These are phyloP conservation scores for Camponotus floridanus DNA, from an alignment of 1,140 invertebrate species.

Conservation along the genomic window DNA sequence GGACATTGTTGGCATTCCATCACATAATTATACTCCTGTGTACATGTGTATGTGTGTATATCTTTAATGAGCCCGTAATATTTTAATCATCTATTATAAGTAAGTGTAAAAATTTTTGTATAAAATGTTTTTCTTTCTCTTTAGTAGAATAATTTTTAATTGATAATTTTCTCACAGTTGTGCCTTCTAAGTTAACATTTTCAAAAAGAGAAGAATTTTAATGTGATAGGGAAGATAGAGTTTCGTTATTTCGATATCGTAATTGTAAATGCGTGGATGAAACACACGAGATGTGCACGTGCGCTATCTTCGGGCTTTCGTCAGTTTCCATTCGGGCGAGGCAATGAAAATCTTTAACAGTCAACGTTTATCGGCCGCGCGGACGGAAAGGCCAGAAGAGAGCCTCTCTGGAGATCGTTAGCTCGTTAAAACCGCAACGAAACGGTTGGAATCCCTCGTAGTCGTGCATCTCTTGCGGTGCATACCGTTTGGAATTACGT, in stretches of 20 bases:
- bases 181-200: background rate
- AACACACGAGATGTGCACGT: background rate
- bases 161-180: background rate
- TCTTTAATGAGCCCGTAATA: background rate
- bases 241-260: background rate
- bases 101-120: background rate
- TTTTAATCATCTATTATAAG: background rate
- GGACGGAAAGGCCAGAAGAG: background rate
- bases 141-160: background rate
- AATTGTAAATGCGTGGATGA: background rate
- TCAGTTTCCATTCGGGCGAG: background rate
- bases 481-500: conserved; percentile 30
- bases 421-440: conserved; percentile 36
- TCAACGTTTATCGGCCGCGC: conserved; percentile 11
- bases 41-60: background rate
- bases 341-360: conserved; percentile 49
- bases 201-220: background rate
- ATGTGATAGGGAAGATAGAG: background rate
- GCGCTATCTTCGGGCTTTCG: conserved; percentile 6
- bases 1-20: conserved; percentile 70
- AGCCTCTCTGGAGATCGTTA: conserved; percentile 13
- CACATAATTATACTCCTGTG: conserved; percentile 9
- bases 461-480: conserved; percentile 4
- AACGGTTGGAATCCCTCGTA: conserved; percentile 18
- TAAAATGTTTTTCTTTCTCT: background rate